Evolutionary conservation across 1,140 invertebrate species (phyloP).

Genomic region (Drosophila serrata): DNA sequence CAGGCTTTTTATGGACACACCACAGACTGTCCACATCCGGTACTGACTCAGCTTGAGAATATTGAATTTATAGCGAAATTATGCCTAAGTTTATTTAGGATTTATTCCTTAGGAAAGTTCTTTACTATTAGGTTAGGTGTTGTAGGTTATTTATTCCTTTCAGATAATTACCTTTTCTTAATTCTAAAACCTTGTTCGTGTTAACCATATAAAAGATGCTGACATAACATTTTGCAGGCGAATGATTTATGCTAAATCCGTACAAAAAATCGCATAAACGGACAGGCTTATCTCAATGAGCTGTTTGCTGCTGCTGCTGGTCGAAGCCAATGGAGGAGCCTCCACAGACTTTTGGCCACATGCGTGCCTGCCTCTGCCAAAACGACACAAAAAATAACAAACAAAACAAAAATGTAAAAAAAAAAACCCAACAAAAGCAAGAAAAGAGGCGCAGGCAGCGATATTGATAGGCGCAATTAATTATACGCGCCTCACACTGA

Average conservation of each 20-base stretch:
- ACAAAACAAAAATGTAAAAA: constrained; percentile 37
- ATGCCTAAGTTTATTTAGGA: neutral
- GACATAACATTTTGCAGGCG: constrained; percentile 75
- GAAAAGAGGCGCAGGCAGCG: constrained; percentile 42
- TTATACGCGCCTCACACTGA: constrained; percentile 80
- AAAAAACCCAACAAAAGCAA: constrained; percentile 3
- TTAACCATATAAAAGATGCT: constrained; percentile 47
- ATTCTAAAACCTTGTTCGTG: constrained; percentile 12
- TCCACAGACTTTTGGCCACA: constrained; percentile 54
- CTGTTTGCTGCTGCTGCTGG: constrained; percentile 48
- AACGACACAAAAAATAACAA: constrained; percentile 16
- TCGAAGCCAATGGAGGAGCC: constrained; percentile 44
- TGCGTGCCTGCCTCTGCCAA: constrained; percentile 57
- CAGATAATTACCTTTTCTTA: neutral
- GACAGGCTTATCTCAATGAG: constrained; percentile 82
- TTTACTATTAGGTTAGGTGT: neutral
- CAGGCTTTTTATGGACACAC: constrained; percentile 9
- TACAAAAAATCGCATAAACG: constrained; percentile 67
- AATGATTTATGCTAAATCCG: constrained; percentile 78
- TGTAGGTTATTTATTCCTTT: neutral
- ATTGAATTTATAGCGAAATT: neutral
- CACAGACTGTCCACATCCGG: constrained; percentile 35
- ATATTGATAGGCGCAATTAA: constrained; percentile 83
- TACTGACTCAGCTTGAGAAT: constrained; percentile 16
- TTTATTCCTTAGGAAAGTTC: neutral